These are phyloP conservation scores for Apotomis capreana DNA, from an alignment of 2,888 invertebrate species.

Conservation along the genomic window DNA sequence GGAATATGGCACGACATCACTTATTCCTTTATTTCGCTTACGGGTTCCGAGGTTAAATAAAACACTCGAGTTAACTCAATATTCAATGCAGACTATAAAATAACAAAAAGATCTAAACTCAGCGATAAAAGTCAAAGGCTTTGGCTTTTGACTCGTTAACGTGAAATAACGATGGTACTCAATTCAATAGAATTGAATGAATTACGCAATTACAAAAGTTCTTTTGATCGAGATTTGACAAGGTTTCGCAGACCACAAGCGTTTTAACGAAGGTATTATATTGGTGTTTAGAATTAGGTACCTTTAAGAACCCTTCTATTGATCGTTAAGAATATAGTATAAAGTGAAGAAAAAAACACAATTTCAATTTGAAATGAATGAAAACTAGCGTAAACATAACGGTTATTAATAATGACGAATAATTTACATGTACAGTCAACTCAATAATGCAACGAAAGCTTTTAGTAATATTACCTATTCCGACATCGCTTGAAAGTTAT, in stretches of 20 bases:
- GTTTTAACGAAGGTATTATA: slow-evolving; percentile 36
- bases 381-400: neutral
- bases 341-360: neutral
- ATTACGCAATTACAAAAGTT: slow-evolving; percentile 29
- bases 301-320: slow-evolving; percentile 14
- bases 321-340: neutral
- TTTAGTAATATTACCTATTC: slow-evolving; percentile 32
- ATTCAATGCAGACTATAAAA: slow-evolving; percentile 19
- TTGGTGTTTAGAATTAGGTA: slow-evolving; percentile 20
- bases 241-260: slow-evolving; percentile 30
- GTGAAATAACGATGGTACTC: slow-evolving; percentile 22
- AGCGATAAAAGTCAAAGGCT: slow-evolving; percentile 23
- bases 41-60: neutral
- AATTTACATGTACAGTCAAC: neutral
- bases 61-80: slow-evolving; percentile 2
- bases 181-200: slow-evolving; percentile 31
- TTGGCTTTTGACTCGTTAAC: slow-evolving; percentile 23
- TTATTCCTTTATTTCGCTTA: neutral
- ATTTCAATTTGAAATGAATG: too few relatives aligned
- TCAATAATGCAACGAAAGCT: slow-evolving; percentile 24
- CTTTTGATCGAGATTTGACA: slow-evolving; percentile 38
- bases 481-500: slow-evolving; percentile 31
- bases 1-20: too few relatives aligned
- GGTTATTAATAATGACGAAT: neutral
- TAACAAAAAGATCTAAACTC: slow-evolving; percentile 21